Percentiles rank a stretch among this genome's conserved stretches.
phyloP scores from a whole-genome alignment of 2,888 invertebrate genomes.

The Cheiracanthium punctorium region DNA sequence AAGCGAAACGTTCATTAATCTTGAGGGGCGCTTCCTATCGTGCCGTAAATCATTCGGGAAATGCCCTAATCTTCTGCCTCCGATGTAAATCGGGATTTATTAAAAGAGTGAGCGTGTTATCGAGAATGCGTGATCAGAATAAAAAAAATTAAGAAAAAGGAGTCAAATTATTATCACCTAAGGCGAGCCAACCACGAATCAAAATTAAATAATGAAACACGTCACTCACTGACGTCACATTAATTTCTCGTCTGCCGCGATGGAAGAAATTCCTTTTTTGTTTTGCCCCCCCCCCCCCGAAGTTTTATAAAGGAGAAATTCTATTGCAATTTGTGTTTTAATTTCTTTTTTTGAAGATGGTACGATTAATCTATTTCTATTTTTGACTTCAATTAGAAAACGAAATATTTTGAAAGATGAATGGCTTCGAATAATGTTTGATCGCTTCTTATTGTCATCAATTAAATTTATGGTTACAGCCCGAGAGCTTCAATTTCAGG shows the following conservation, averaged over 20 bases:
- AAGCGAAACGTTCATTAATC: conserved; percentile 28
- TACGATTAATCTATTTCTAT: conserved; percentile 9
- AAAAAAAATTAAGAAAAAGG: conserved; percentile 35
- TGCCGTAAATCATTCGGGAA: conserved; percentile 65
- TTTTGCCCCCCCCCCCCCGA: neutral
- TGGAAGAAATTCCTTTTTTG: neutral
- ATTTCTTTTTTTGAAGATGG: neutral
- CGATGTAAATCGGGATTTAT: conserved; percentile 67
- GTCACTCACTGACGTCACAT: conserved; percentile 38
- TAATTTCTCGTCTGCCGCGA: conserved; percentile 28
- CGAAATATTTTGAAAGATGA: conserved; percentile 37
- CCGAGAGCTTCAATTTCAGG: neutral
- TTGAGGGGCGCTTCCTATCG: conserved; percentile 50
- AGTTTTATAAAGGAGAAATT: conserved; percentile 14
- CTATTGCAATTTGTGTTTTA: conserved; percentile 8
- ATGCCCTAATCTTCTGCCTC: conserved; percentile 58
- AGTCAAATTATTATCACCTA: conserved; percentile 56
- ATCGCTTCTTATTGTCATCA: neutral
- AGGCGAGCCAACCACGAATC: conserved; percentile 32
- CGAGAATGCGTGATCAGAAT: conserved; percentile 61
- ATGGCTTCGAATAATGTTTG: conserved; percentile 23
- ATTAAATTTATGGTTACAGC: neutral
- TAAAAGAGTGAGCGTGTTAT: conserved; percentile 67
- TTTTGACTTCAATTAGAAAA: conserved; percentile 34
- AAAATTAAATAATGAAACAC: conserved; percentile 61